phyloP scores from a whole-genome alignment of 2,888 invertebrate genomes.

The Dynastes maya region DNA sequence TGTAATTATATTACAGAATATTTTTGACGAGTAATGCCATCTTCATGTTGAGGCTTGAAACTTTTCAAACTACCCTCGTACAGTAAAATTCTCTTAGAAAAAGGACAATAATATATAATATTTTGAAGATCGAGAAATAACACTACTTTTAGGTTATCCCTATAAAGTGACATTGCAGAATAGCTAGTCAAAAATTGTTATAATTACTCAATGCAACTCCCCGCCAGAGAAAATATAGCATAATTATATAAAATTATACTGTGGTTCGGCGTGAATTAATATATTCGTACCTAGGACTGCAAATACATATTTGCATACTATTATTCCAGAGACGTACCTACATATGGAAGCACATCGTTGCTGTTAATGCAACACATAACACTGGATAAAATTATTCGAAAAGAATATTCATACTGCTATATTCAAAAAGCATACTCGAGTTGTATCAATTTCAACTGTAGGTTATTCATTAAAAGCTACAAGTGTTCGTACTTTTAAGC shows the following conservation, averaged over 20 bases:
- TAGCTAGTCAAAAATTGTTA: neutral
- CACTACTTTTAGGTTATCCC: too few relatives aligned
- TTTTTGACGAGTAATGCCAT: too few relatives aligned
- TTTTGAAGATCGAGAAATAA: too few relatives aligned
- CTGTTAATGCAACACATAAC: neutral
- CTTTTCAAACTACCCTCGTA: too few relatives aligned
- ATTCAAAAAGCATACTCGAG: neutral
- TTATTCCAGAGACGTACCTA: neutral
- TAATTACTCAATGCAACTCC: neutral
- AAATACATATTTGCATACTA: neutral
- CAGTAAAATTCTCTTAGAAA: too few relatives aligned
- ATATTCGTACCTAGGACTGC: neutral
- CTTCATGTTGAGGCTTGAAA: too few relatives aligned
- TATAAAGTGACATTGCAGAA: too few relatives aligned
- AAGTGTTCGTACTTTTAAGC: conserved; percentile 36
- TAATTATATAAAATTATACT: too few relatives aligned
- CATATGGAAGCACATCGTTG: neutral
- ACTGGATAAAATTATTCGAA: neutral
- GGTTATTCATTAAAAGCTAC: conserved; percentile 23
- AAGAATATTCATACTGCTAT: neutral
- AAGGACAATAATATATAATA: too few relatives aligned
- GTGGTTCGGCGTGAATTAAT: too few relatives aligned
- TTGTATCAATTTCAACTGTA: conserved; percentile 1
- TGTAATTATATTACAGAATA: too few relatives aligned
- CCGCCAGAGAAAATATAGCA: neutral